Evolutionary conservation across 2,888 invertebrate genomes (phyloP), one percentile per base, ranked within the genome.

Genomic region (Pammene fasciana): DNA sequence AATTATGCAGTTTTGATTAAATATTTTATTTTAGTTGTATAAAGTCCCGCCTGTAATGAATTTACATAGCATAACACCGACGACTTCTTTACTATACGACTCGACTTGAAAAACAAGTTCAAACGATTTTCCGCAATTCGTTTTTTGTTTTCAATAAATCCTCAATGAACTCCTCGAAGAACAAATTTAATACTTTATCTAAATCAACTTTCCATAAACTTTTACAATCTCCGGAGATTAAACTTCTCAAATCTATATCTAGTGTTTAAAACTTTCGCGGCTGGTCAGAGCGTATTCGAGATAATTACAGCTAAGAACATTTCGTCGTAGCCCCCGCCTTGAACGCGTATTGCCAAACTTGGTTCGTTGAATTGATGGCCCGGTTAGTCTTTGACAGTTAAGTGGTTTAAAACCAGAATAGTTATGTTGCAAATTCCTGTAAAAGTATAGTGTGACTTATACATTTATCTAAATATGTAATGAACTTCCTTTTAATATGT

Each of bases 291-390:
- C 34, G 38, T 52, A 45, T 16, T 60, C 26, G 41, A 65, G 64
- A 70, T 70, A 70, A 70, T 70, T 65, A 65, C 70, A 70, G 54
- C 60, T 48, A 26, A n/a, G 70, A 55, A 65, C 70, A 70, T 65
- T 70, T 65, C 46, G 65, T 65, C 70, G 46, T 60, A 60, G 65
- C 60, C 65, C 65, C 14, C 59, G 46, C 65, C 36, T 70, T 65
- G 56, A 64, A 60, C 54, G 16, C 60, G 65, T 65, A 70, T 60
- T 43, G 65, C 65, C 55, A 65, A 70, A 70, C 70, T 70, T 70
- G 60, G 68, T 14, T 52, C 43, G n/a, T 48, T 46, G 54, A 70
- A 70, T 60, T 38, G 64, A 68, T 60, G 41, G 64, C 43, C 36
- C 36, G 46, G 26, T 60, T 46, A 55, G 60, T 60, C 60, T 70